Percentiles rank a stretch among this genome's conserved stretches.
phyloP scores from a whole-genome alignment of 2,888 invertebrate genomes.

The Brachypterus glaber region DNA sequence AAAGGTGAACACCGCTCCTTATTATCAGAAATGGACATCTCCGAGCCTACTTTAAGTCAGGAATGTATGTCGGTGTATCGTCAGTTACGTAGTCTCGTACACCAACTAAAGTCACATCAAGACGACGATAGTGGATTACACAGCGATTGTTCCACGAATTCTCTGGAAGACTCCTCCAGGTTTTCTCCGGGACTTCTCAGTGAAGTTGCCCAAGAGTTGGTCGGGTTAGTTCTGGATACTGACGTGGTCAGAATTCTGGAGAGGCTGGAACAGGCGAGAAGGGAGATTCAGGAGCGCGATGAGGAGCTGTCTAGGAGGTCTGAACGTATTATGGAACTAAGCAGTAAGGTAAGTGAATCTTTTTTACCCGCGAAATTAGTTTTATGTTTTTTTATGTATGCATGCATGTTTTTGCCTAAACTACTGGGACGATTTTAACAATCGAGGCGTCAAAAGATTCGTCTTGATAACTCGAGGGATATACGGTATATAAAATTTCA shows the following conservation, averaged over 20 bases:
- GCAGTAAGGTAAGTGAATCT: slow-evolving; percentile 54
- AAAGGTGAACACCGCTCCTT: slow-evolving; percentile 58
- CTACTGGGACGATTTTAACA: too few species aligned
- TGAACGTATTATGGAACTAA: slow-evolving; percentile 68
- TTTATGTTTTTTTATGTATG: slow-evolving; percentile 5
- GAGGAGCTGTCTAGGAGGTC: slow-evolving; percentile 72
- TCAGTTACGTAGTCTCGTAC: slow-evolving; percentile 61
- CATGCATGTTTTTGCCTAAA: too few species aligned
- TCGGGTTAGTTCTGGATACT: slow-evolving; percentile 60
- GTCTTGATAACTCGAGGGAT: too few species aligned
- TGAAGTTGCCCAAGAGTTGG: slow-evolving; percentile 68
- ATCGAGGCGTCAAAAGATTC: too few species aligned
- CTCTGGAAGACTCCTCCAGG: slow-evolving; percentile 44
- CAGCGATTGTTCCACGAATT: slow-evolving; percentile 58
- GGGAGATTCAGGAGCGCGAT: slow-evolving; percentile 66
- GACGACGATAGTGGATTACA: slow-evolving; percentile 68
- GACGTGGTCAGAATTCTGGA: slow-evolving; percentile 65
- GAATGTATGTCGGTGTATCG: slow-evolving; percentile 64
- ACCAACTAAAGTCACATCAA: slow-evolving; percentile 65
- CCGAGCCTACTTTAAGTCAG: slow-evolving; percentile 48
- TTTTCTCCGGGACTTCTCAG: slow-evolving; percentile 41
- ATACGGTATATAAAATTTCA: too few species aligned
- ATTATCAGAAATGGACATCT: slow-evolving; percentile 84
- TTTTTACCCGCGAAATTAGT: slow-evolving; percentile 2
- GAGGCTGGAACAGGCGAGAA: slow-evolving; percentile 65